phyloP scores from a whole-genome alignment of 30 jellyfish, hydroid and myxozoan genomes.

The Chrysaora quinquecirrha region DNA sequence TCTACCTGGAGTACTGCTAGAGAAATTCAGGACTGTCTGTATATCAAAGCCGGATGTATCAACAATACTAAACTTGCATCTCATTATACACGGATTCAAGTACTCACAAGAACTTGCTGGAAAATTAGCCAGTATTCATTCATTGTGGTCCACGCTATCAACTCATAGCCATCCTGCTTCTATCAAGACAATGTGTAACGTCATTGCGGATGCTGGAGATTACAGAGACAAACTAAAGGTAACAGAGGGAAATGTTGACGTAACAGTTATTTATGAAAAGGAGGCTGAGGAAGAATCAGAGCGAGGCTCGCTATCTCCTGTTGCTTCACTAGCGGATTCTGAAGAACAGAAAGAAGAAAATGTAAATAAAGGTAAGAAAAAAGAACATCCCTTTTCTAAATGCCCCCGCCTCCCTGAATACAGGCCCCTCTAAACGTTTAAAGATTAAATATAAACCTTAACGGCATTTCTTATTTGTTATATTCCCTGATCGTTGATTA shows the following conservation, averaged over 20 bases:
- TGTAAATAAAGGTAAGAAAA: neutral
- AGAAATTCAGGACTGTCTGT: constrained; percentile 51
- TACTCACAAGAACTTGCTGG: constrained; percentile 41
- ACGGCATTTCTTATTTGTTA: too few relatives aligned
- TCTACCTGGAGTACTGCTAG: constrained; percentile 34
- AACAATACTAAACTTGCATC: constrained; percentile 31
- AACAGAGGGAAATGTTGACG: neutral
- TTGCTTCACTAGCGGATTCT: neutral
- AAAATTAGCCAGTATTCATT: neutral
- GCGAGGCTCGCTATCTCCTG: neutral
- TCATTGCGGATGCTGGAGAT: constrained; percentile 65
- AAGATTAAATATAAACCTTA: too few relatives aligned
- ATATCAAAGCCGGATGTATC: constrained; percentile 45
- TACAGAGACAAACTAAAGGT: constrained; percentile 17
- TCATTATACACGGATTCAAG: constrained; percentile 45
- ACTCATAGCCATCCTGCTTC: constrained; percentile 25
- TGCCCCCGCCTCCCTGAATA: too few relatives aligned
- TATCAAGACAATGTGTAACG: constrained; percentile 13
- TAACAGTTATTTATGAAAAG: neutral
- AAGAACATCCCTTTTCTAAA: too few relatives aligned
- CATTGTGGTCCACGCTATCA: constrained; percentile 42
- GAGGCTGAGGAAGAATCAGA: constrained; percentile 10
- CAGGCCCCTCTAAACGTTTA: too few relatives aligned
- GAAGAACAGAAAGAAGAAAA: neutral
- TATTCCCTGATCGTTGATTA: too few relatives aligned